These are phyloP conservation scores for Brachymystax lenok DNA, from an alignment of 2,797 vertebrate species.

Conservation along the genomic window DNA sequence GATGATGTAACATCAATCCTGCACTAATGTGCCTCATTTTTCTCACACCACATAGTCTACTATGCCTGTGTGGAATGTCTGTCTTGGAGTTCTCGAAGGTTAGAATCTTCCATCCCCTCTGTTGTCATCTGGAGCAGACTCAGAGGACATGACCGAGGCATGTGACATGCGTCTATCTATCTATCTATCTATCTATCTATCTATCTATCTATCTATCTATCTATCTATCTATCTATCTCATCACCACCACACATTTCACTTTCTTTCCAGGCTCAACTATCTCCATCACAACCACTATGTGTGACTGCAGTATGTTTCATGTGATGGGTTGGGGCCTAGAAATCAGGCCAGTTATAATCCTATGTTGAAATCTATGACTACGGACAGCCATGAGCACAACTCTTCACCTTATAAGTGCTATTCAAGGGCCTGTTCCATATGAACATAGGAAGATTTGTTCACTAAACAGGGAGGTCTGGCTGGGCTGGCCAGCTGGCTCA, in stretches of 20 bases:
- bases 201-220: too few relatives aligned
- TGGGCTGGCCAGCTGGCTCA: neutral
- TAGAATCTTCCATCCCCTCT: conserved; percentile 11
- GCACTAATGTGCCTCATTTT: neutral
- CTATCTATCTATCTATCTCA: conserved; percentile 15
- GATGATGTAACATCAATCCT: neutral
- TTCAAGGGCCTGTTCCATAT: conserved; percentile 21
- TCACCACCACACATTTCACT: conserved; percentile 29
- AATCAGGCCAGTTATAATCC: neutral
- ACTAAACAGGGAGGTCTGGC: conserved; percentile 47
- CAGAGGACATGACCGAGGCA: conserved; percentile 34
- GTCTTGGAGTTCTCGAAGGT: conserved; percentile 14
- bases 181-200: too few relatives aligned
- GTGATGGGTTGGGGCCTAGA: neutral
- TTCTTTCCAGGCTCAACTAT: conserved; percentile 13
- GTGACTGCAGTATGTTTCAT: neutral
- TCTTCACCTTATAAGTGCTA: conserved; percentile 31
- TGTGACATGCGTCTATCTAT: conserved; percentile 26
- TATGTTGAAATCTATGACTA: conserved; percentile 23
- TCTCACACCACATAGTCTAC: neutral
- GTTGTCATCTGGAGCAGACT: conserved; percentile 40
- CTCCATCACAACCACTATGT: conserved; percentile 10
- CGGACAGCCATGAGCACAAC: conserved; percentile 11
- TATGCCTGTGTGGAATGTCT: conserved; percentile 1
- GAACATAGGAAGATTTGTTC: conserved; percentile 23